Evolutionary conservation across 2,797 vertebrate species (phyloP), one percentile per base, ranked within the genome.

Genomic region (Trachops cirrhosus): DNA sequence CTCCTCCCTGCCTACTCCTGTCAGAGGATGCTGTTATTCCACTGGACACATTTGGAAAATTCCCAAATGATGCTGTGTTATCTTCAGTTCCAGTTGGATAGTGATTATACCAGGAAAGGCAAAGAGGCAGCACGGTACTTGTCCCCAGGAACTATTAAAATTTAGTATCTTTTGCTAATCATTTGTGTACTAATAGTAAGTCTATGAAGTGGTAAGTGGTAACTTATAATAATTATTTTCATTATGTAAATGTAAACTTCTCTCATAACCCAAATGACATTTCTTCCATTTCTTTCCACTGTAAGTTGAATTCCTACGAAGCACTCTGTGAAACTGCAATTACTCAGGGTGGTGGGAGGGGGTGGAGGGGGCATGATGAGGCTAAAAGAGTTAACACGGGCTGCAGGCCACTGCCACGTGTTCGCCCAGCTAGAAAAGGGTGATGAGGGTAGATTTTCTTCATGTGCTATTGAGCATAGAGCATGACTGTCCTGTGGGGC

Each of bases 361-460:
- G 62, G 14, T 26, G 21, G 32, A 10, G 44, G 37, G 21, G 21
- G 34, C 44, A 18, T 48, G 9, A 26, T 18, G 19, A 48, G 34
- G 11, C 73, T 86, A 48, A 75, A 83, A 15, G 34, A 32, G 34
- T 85, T 92, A 62, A 89, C 77, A 57, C 19, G 46, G 54, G 44
- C 87, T 90, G 34, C 15, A 78, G 52, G 59, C 21, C 37, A 50
- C 50, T 79, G 39, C 39, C 62, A 12, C 10, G 6, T 54, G 39
- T 50, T 95, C 32, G n/a, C 44, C 52, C 57, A n/a, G 62, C 41
- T 88, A 6, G 44, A 41, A 86, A 90, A 92, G 54, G 54, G 39
- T 79, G 89, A 90, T 59, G 83, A 88, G 89, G 50, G 92, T 90
- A 22, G 85, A 94, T 92, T 94, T 93, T 78, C 57, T 93, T 73